Evolutionary conservation across 2,113 vertebrate species (phyloP).

Genomic region (Pelecanoides urinatrix): DNA sequence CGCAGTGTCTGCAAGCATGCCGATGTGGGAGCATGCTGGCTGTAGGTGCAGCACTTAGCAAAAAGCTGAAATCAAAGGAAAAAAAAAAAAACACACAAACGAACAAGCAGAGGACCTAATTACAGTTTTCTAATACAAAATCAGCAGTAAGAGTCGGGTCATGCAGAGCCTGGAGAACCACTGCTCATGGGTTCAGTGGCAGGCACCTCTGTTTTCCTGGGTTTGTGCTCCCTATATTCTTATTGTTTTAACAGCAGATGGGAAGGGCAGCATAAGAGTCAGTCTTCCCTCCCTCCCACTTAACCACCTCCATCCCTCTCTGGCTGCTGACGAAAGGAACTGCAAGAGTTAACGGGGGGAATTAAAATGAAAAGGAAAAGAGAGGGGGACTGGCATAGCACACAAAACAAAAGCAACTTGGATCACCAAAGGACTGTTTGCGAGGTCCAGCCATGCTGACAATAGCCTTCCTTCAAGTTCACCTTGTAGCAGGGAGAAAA

Average conservation of each 20-base stretch:
- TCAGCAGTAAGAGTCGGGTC: not conserved
- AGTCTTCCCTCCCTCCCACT: not conserved
- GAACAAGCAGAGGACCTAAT: not conserved
- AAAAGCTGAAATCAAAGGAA: not conserved
- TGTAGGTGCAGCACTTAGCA: not conserved
- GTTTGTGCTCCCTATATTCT: not conserved
- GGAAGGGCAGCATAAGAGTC: not conserved
- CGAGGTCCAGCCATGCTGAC: not conserved
- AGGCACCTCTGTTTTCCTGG: not conserved
- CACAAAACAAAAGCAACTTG: constrained; percentile 48
- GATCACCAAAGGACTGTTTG: constrained; percentile 26
- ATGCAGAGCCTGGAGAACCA: not conserved
- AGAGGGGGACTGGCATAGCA: not conserved
- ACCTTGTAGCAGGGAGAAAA: constrained; percentile 59
- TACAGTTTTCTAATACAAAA: not conserved
- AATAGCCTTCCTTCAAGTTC: constrained; percentile 68
- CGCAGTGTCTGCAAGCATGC: rapidly evolving
- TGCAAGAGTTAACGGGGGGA: not conserved
- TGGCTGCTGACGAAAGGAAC: not conserved
- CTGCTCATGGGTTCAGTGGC: not conserved
- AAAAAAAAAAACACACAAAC: not conserved
- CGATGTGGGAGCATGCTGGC: not conserved
- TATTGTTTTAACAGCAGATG: not conserved
- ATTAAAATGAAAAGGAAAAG: constrained; percentile 13
- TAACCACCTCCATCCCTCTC: not conserved